Conservation (phyloP, 2,888 invertebrate species). For the Plemyria rubiginata region DNA sequence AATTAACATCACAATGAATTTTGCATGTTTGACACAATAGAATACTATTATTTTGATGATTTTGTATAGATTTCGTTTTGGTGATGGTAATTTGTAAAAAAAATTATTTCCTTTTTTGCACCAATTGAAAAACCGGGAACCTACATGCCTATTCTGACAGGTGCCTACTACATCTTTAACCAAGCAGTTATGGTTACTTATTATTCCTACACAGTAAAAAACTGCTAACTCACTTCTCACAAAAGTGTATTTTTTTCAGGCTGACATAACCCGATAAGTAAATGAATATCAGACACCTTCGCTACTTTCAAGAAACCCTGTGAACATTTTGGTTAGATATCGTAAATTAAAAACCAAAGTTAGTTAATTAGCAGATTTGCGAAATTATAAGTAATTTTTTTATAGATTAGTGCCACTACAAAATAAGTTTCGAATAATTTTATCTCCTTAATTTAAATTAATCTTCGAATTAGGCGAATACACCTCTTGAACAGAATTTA, state of each 20-base stretch:
- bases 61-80: background rate
- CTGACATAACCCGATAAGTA: conserved; percentile 57
- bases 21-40: conserved; percentile 27
- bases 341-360: conserved; percentile 63
- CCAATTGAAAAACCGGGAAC: conserved; percentile 1
- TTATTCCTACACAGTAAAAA: too few relatives aligned
- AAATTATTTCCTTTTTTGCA: conserved; percentile 5
- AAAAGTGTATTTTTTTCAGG: conserved; percentile 47
- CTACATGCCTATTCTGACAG: background rate
- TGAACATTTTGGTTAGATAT: conserved; percentile 33
- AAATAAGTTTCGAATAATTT: conserved; percentile 28
- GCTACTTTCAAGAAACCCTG: conserved; percentile 30
- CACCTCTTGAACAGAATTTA: conserved; percentile 33
- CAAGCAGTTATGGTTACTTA: background rate
- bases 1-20: conserved; percentile 26
- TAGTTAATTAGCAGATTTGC: conserved; percentile 53
- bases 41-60: background rate
- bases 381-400: conserved; percentile 29
- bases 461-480: conserved; percentile 12
- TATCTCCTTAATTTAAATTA: conserved; percentile 12
- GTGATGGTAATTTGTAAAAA: conserved; percentile 11
- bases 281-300: conserved; percentile 21
- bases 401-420: conserved; percentile 32
- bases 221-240: background rate
- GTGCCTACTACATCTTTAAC: background rate